Evolutionary conservation across 2,113 vertebrate species (phyloP).

Genomic region (Amblyopsis rosae): DNA sequence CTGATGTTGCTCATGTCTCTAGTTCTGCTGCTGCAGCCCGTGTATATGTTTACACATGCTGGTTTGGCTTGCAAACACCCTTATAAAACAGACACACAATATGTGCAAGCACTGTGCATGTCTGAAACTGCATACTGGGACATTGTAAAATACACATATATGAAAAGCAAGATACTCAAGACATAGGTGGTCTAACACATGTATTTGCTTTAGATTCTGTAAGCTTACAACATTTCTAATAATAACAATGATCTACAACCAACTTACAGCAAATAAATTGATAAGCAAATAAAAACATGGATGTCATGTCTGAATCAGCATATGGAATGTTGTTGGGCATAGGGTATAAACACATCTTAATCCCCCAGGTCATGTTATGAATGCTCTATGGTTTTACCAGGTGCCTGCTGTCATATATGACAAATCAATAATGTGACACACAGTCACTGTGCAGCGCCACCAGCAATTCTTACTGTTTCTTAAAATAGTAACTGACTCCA

Average conservation of each 20-base stretch:
- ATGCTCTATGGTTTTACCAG: conserved; percentile 22
- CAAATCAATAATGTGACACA: conserved; percentile 24
- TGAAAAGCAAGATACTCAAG: background rate
- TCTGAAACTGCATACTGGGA: background rate
- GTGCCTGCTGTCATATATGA: conserved; percentile 25
- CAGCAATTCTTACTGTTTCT: no score
- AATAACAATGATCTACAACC: background rate
- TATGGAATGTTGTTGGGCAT: background rate
- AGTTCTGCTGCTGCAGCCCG: no score
- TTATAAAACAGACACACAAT: background rate
- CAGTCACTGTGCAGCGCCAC: background rate
- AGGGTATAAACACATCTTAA: conserved; percentile 10
- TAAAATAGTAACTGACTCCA: no score
- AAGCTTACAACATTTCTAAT: background rate
- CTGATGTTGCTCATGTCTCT: no score
- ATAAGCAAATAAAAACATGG: no score
- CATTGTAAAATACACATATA: background rate
- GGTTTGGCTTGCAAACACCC: background rate
- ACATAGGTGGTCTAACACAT: background rate
- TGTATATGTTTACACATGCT: background rate
- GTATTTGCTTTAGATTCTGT: background rate
- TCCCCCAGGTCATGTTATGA: conserved; percentile 34
- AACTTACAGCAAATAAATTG: background rate
- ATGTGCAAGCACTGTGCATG: conserved; percentile 2
- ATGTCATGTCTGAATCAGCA: background rate